A percentile compares a stretch with the other conserved stretches of the same genome.
Evolutionary conservation across 1,140 invertebrate genomes (phyloP).

Genomic region (Drosophila jambulina): DNA sequence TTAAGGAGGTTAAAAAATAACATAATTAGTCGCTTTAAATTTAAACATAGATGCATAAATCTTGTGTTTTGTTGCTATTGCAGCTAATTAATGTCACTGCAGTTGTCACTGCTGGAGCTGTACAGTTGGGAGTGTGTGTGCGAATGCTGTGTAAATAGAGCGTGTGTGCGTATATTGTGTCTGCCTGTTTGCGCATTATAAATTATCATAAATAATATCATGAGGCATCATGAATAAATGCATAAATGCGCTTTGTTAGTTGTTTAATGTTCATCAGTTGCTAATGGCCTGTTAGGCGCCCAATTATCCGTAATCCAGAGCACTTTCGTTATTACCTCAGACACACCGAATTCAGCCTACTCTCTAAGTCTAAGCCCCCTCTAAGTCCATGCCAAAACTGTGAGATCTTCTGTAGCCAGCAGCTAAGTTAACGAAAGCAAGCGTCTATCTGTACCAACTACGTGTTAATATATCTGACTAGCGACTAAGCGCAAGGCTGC

Average conservation of each 20-base stretch:
- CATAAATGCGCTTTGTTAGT: slow-evolving; percentile 78
- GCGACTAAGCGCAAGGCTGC: slow-evolving; percentile 55
- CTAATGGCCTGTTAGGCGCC: slow-evolving; percentile 37
- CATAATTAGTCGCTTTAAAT: slow-evolving; percentile 73
- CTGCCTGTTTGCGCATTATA: slow-evolving; percentile 43
- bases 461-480: slow-evolving; percentile 11
- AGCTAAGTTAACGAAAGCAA: slow-evolving; percentile 49
- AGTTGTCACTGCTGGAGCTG: slow-evolving; percentile 54
- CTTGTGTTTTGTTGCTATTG: slow-evolving; percentile 51
- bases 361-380: slow-evolving; percentile 15
- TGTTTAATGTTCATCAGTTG: slow-evolving; percentile 67
- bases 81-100: slow-evolving; percentile 73
- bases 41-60: slow-evolving; percentile 65
- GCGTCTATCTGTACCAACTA: slow-evolving; percentile 5
- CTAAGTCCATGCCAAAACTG: slow-evolving; percentile 62
- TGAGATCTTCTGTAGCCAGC: slow-evolving; percentile 35
- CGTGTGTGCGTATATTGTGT: slow-evolving; percentile 16
- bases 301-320: slow-evolving; percentile 40
- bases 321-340: slow-evolving; percentile 47
- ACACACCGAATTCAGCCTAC: slow-evolving; percentile 18
- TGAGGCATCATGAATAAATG: slow-evolving; percentile 64
- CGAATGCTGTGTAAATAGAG: slow-evolving; percentile 39
- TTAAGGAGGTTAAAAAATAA: slow-evolving; percentile 35
- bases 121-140: slow-evolving; percentile 32
- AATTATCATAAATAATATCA: slow-evolving; percentile 62